phyloP scores from a whole-genome alignment of 1,140 invertebrate species.

The Macrotrachela quadricornifera region DNA sequence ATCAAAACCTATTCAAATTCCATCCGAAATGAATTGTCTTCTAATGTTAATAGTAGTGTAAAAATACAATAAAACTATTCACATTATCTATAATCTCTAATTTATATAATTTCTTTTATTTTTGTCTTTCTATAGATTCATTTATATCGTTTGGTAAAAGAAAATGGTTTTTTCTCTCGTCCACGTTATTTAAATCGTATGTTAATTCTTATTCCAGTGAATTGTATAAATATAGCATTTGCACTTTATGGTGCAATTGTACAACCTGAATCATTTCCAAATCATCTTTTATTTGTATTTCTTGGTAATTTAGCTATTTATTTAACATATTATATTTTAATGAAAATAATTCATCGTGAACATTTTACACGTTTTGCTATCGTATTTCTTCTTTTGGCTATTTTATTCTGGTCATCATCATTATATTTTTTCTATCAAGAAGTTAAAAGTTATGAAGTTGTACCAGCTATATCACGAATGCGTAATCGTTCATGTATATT shows the following conservation, averaged over 20 bases:
- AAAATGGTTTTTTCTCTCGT: neutral
- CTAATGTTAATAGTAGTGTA: too few relatives aligned
- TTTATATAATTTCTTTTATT: neutral
- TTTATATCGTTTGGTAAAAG: neutral
- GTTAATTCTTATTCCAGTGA: slow-evolving; percentile 37
- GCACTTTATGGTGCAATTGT: slow-evolving; percentile 44
- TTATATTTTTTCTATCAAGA: slow-evolving; percentile 9
- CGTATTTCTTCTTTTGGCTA: neutral
- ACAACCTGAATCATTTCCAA: slow-evolving; percentile 52
- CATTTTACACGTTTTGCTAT: slow-evolving; percentile 1
- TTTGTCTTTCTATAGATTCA: neutral
- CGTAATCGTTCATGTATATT: too few relatives aligned
- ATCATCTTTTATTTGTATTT: slow-evolving; percentile 54
- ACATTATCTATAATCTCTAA: too few relatives aligned
- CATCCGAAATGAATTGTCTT: too few relatives aligned
- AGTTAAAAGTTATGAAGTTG: slow-evolving; percentile 2
- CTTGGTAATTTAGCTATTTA: slow-evolving; percentile 63
- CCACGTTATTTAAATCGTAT: slow-evolving; percentile 20
- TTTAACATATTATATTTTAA: slow-evolving; percentile 55
- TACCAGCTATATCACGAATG: too few relatives aligned
- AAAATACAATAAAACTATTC: too few relatives aligned
- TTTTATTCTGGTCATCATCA: neutral
- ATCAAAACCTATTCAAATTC: too few relatives aligned
- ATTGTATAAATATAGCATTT: slow-evolving; percentile 51
- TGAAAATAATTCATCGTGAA: slow-evolving; percentile 45